Conservation (phyloP, 1,140 invertebrate species). For the Drosophila kanapiae region DNA sequence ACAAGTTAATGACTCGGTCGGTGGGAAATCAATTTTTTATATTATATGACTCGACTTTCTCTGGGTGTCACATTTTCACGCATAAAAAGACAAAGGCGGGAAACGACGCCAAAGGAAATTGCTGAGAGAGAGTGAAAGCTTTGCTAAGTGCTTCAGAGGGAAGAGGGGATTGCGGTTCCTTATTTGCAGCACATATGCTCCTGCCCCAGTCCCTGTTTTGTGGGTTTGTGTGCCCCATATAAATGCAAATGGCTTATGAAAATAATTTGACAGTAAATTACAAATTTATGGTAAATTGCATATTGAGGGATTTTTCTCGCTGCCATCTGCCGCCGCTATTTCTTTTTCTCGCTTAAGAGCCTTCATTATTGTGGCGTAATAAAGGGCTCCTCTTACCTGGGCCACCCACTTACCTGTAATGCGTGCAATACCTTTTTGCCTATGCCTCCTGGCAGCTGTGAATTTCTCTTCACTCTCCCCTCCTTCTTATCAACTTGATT, state of each 20-base stretch:
- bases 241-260: conserved; percentile 84
- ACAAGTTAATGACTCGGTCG: conserved; percentile 78
- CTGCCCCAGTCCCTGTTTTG: not conserved
- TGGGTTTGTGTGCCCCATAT: conserved; percentile 48
- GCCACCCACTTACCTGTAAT: conserved; percentile 6
- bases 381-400: conserved; percentile 47
- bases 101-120: conserved; percentile 37
- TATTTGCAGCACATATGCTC: conserved; percentile 36
- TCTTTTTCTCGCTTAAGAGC: conserved; percentile 39
- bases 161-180: conserved; percentile 24
- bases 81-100: conserved; percentile 42
- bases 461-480: conserved; percentile 34
- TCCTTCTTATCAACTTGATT: conserved; percentile 74
- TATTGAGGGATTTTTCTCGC: conserved; percentile 76
- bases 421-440: conserved; percentile 7
- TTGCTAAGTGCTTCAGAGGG: conserved; percentile 39
- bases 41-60: conserved; percentile 64
- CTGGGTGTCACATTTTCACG: conserved; percentile 41
- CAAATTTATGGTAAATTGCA: conserved; percentile 84
- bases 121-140: conserved; percentile 49
- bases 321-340: conserved; percentile 50
- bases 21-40: conserved; percentile 77
- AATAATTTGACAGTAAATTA: conserved; percentile 82
- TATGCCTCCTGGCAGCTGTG: conserved; percentile 48
- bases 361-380: conserved; percentile 56